Percentiles rank a stretch among this genome's conserved stretches.
Evolutionary conservation across 2,113 vertebrate species (phyloP).

Genomic region (Gasterosteus aculeatus): DNA sequence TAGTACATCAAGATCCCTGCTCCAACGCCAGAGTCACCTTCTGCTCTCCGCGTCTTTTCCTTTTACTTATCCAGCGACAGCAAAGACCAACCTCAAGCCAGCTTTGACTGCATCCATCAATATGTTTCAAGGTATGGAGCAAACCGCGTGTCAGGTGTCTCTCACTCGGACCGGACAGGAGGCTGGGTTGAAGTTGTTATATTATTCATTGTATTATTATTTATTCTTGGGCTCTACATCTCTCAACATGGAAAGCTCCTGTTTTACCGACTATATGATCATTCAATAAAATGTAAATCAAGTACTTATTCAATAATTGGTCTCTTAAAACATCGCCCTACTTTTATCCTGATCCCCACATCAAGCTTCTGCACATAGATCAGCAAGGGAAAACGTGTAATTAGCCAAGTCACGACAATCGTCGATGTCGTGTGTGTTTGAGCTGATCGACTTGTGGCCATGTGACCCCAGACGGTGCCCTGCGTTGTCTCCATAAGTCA

Average conservation of each 20-base stretch:
- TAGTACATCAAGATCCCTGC: constrained; percentile 87
- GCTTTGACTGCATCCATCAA: constrained; percentile 85
- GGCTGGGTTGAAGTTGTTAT: too few relatives aligned
- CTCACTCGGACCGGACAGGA: too few relatives aligned
- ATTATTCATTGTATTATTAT: too few relatives aligned
- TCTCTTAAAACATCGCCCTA: background rate
- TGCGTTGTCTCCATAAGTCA: background rate
- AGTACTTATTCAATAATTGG: background rate
- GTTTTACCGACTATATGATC: background rate
- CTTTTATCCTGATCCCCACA: background rate
- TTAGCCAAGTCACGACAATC: background rate
- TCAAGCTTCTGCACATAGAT: background rate
- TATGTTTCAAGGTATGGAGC: constrained; percentile 76
- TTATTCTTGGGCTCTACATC: too few relatives aligned
- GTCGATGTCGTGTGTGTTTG: background rate
- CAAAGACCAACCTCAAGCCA: constrained; percentile 83
- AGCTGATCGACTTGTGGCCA: background rate
- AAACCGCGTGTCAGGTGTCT: background rate
- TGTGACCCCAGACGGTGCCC: background rate
- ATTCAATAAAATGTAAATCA: background rate
- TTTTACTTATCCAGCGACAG: constrained; percentile 88
- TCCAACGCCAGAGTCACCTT: constrained; percentile 67
- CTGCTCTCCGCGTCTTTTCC: constrained; percentile 82
- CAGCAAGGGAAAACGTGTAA: background rate
- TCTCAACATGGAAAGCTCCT: background rate